Percentiles rank a stretch among this genome's conserved stretches.
phyloP scores from a whole-genome alignment of 2,113 vertebrate species.

The Bufo bufo region DNA sequence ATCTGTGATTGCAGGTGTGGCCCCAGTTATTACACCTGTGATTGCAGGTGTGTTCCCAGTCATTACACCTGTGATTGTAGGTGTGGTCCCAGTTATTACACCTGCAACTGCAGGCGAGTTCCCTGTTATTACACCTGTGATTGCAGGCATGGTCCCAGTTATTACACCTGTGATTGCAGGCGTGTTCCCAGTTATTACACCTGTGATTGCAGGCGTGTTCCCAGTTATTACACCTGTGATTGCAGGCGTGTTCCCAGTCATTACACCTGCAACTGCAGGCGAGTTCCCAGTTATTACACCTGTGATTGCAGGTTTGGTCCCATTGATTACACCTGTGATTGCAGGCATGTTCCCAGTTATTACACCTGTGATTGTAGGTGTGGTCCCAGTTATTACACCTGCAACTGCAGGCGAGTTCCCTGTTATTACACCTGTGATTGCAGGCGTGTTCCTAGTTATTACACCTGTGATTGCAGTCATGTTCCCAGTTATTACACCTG shows the following conservation, averaged over 20 bases:
- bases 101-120: not conserved
- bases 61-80: not conserved
- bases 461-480: too few species aligned
- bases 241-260: not conserved
- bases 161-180: not conserved
- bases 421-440: too few species aligned
- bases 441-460: too few species aligned
- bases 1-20: too few species aligned
- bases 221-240: not conserved
- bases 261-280: too few species aligned
- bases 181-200: not conserved
- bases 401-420: too few species aligned
- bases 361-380: too few species aligned
- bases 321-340: too few species aligned
- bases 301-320: too few species aligned
- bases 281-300: too few species aligned
- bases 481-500: not conserved
- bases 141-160: not conserved
- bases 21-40: not conserved
- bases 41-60: not conserved
- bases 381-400: too few species aligned
- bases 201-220: not conserved
- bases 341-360: too few species aligned
- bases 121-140: not conserved
- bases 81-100: not conserved